phyloP scores from a whole-genome alignment of 2,888 invertebrate species.

The Protonemura montana region DNA sequence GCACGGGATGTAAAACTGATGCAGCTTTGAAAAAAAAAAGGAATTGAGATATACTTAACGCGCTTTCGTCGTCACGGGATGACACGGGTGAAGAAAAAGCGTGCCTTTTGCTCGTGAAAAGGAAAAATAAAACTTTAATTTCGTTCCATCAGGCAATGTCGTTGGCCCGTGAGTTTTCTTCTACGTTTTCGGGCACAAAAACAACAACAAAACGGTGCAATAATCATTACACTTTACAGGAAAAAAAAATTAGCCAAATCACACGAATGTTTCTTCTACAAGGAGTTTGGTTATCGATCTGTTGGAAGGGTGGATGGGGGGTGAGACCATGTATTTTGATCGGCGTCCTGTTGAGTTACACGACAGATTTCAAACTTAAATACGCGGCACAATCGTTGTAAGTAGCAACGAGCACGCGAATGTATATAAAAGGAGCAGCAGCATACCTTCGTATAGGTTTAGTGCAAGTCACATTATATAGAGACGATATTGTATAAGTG shows the following conservation, averaged over 20 bases:
- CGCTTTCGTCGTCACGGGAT: constrained; percentile 1
- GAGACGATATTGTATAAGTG: constrained; percentile 13
- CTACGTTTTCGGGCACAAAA: not conserved
- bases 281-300: not conserved
- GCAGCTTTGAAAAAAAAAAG: constrained; percentile 40
- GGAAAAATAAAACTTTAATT: not conserved
- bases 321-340: not conserved
- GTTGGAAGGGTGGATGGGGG: not conserved
- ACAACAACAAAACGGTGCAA: not conserved
- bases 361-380: not conserved
- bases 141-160: not conserved
- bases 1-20: constrained; percentile 44
- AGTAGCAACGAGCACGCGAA: not conserved
- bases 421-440: constrained; percentile 1
- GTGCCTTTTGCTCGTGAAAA: constrained; percentile 18
- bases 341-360: not conserved
- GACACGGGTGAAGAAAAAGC: constrained; percentile 23
- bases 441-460: not conserved
- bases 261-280: not conserved
- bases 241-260: not conserved
- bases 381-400: not conserved
- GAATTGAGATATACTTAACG: constrained; percentile 36
- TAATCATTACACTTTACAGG: not conserved
- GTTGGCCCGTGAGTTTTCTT: not conserved
- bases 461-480: not conserved